Percentiles rank a stretch among this genome's conserved stretches.
These are phyloP conservation scores for Lissonota sp. DNA, from an alignment of 2,888 invertebrate species.

Conservation along the genomic window DNA sequence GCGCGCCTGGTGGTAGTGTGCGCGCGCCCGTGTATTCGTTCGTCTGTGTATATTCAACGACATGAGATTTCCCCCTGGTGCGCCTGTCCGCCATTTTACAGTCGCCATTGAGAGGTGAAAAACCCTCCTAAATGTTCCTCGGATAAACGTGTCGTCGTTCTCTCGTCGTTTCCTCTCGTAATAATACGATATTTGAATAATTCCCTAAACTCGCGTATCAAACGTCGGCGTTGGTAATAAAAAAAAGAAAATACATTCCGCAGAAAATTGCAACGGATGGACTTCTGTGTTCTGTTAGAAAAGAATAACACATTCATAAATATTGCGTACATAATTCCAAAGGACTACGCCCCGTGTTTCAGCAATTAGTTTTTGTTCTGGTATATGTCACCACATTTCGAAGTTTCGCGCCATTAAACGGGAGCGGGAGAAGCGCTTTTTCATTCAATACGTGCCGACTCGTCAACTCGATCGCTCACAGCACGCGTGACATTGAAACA, in stretches of 20 bases:
- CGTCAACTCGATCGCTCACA: constrained; percentile 30
- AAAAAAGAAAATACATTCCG: not conserved
- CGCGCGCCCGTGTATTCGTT: not conserved
- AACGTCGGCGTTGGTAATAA: too few relatives aligned
- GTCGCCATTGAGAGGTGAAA: constrained; percentile 96
- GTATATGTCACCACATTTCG: constrained; percentile 37
- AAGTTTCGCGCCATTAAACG: constrained; percentile 23
- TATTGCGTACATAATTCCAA: not conserved
- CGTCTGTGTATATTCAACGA: constrained; percentile 36
- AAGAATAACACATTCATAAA: constrained; percentile 5
- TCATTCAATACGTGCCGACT: constrained; percentile 34
- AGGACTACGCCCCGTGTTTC: constrained; percentile 23
- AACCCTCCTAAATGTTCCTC: constrained; percentile 88
- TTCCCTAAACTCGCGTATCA: too few relatives aligned
- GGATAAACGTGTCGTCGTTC: constrained; percentile 48
- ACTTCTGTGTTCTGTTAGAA: constrained; percentile 1
- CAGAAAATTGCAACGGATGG: not conserved
- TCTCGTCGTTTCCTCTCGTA: constrained; percentile 4
- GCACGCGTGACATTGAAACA: constrained; percentile 47
- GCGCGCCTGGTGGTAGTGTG: not conserved
- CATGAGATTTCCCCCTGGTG: constrained; percentile 61
- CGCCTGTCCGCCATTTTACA: constrained; percentile 93
- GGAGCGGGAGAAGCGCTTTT: constrained; percentile 32
- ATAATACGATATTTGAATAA: too few relatives aligned
- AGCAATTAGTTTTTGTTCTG: constrained; percentile 41